Evolutionary conservation across 2,113 vertebrate species (phyloP).

Genomic region (Notarius quadriscutis): DNA sequence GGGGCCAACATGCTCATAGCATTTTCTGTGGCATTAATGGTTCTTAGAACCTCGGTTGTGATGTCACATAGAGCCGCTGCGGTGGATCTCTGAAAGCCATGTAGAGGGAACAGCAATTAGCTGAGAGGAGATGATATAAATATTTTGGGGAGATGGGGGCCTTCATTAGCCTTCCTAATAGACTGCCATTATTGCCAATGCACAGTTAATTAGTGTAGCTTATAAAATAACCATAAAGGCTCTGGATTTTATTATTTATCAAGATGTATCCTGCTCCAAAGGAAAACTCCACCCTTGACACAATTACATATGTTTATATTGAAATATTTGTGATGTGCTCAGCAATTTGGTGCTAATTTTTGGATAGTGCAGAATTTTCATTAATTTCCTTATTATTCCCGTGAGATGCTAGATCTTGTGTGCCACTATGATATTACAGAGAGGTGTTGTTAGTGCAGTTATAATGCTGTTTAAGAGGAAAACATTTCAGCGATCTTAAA

Average conservation of each 20-base stretch:
- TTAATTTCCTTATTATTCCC: neutral
- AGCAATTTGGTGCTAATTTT: neutral
- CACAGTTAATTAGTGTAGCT: neutral
- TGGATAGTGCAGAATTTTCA: neutral
- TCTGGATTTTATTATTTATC: neutral
- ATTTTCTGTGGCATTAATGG: constrained; percentile 80
- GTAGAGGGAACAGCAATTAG: constrained; percentile 69
- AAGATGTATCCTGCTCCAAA: neutral
- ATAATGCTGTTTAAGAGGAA: neutral
- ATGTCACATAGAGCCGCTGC: constrained; percentile 84
- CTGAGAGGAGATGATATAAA: constrained; percentile 47
- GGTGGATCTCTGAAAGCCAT: constrained; percentile 77
- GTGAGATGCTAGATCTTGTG: neutral
- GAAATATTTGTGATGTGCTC: neutral
- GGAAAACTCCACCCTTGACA: neutral
- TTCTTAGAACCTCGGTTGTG: constrained; percentile 81
- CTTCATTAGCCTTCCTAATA: constrained; percentile 7
- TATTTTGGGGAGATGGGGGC: neutral
- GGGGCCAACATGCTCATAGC: constrained; percentile 72
- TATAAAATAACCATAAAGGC: neutral
- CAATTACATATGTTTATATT: neutral
- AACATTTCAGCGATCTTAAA: neutral
- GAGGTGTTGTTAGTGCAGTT: neutral
- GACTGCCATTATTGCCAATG: neutral
- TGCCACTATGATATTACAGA: neutral